Percentiles rank a stretch among this genome's conserved stretches.
phyloP scores from a whole-genome alignment of 2,113 vertebrate species.

The Struthio camelus region DNA sequence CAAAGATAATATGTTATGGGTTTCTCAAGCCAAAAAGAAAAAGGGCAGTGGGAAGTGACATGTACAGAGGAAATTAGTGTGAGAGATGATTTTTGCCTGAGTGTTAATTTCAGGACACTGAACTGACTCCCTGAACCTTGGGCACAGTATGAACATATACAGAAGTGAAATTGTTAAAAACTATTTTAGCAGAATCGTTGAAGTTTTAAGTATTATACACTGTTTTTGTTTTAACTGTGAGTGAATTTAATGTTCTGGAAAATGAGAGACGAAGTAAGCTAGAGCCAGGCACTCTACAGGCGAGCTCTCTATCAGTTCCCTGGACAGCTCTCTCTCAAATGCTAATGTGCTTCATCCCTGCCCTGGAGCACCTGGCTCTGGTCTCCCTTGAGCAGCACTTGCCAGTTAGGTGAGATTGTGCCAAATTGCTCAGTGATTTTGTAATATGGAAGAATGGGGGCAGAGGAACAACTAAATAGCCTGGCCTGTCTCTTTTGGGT shows the following conservation, averaged over 20 bases:
- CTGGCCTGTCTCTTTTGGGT: background rate
- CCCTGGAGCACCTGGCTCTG: background rate
- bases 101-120: background rate
- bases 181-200: slow-evolving; percentile 1
- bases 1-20: slow-evolving; percentile 37
- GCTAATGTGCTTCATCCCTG: background rate
- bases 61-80: slow-evolving; percentile 4
- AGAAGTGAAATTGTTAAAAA: background rate
- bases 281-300: background rate
- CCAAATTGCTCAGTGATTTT: background rate
- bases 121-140: background rate
- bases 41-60: background rate
- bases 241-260: slow-evolving; percentile 4
- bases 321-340: background rate
- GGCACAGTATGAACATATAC: background rate
- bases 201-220: background rate
- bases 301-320: background rate
- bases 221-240: background rate
- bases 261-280: background rate
- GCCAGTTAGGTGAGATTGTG: background rate
- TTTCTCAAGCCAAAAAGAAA: slow-evolving; percentile 10
- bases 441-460: background rate
- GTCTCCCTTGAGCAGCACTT: background rate
- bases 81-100: slow-evolving; percentile 46
- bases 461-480: background rate